Evolutionary conservation across 1,140 invertebrate species (phyloP).

Genomic region (Cotesia typhae): DNA sequence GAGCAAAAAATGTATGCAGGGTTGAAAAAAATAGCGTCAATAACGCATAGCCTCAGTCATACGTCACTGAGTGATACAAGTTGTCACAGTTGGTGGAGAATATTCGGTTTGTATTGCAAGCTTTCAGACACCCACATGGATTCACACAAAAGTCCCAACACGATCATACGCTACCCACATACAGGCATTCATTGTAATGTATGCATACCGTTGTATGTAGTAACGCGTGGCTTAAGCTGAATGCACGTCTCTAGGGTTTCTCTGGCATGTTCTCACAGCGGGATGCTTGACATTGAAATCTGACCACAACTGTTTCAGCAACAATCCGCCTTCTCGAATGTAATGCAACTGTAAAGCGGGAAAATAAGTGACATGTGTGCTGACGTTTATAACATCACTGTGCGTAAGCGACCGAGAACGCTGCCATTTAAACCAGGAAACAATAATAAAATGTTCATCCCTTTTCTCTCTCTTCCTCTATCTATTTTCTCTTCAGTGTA

Average conservation of each 20-base stretch:
- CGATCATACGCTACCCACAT: no score
- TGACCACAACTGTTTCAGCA: conserved; percentile 31
- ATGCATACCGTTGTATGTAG: not conserved
- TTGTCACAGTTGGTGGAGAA: no score
- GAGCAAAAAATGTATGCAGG: no score
- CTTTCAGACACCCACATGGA: no score
- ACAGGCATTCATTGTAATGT: no score
- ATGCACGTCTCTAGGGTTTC: not conserved
- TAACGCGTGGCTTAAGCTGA: not conserved
- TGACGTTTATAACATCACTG: conserved; percentile 23
- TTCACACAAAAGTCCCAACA: no score
- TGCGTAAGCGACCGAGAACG: conserved; percentile 9
- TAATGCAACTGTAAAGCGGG: conserved; percentile 21
- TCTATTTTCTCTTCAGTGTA: not conserved
- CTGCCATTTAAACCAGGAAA: conserved; percentile 12
- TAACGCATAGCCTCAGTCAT: no score
- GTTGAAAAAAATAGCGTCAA: no score
- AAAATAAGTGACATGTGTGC: conserved; percentile 27
- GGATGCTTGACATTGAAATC: conserved; percentile 25
- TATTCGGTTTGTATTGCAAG: no score
- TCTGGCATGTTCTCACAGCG: conserved; percentile 1
- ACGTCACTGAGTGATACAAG: no score
- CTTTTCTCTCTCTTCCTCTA: no score
- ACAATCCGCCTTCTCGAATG: not conserved
- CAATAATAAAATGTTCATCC: conserved; percentile 3